Base-by-base conservation (phyloP, 2,113 vertebrate genomes). In the Entomyzon cyanotis region DNA sequence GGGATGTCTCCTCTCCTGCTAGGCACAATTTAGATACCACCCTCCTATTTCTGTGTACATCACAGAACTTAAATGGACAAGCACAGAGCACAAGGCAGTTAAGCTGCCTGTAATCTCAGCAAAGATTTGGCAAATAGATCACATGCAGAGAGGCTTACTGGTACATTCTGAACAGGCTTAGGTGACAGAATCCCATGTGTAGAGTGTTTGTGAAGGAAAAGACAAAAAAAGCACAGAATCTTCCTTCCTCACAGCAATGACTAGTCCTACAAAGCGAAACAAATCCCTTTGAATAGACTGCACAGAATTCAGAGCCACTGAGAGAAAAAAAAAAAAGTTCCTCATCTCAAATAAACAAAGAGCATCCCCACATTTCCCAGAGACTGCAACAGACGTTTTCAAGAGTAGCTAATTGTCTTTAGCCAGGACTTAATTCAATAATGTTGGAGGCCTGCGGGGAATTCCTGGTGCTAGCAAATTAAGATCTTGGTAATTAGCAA, bases 401-500 rank as follows among this genome's bases (percentile, higher is more conserved):
- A 94, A 88, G 93, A 82, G 50, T n/a, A 90, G 52, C 30, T 95
- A 81, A 95, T 94, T 90, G 12, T 69, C 77, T 84, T 76, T 90
- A 64, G 30, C 67, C 83, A 59, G 50, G 68, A 94, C 85, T 78
- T 96, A 92, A 94, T 84, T 96, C 83, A 92, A 39, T 95, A 92
- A 90, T 31, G 56, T 35, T 75, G 65, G 37, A 85, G 63, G 69
- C 76, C 75, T 93, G 93, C 84, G 69, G 50, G 73, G 76, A 90
- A 80, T 96, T 92, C 87, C 93, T 69, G 41, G 46, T 20, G 44
- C 31, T 75, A 87, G 31, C 78, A 94, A 91, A 92, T 95, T 68
- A 95, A 96, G 71, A 97, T 74, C 44, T 87, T 91, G 33, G 75
- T 95, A 96, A 96, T 96, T 96, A 94, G 79, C 78, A 80, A 70